Conservation (phyloP, 2,113 vertebrate genomes). For the Oryzias woworae region DNA sequence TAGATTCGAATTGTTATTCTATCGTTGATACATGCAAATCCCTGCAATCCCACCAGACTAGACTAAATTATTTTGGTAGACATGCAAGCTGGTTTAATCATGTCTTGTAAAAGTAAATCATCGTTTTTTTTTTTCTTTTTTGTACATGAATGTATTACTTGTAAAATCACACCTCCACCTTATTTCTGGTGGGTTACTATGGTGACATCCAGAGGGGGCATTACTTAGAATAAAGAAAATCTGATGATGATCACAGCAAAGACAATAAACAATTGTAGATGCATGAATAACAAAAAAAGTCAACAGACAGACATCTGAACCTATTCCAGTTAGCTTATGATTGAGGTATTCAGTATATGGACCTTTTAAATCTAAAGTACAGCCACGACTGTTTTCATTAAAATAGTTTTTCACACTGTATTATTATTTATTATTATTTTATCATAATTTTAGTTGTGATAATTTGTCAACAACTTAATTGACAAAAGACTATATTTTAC, state of each 20-base stretch:
- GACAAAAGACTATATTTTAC: not conserved
- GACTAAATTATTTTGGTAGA: conserved; percentile 55
- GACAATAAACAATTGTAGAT: conserved; percentile 31
- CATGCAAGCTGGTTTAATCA: conserved; percentile 47
- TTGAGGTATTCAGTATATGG: too few relatives aligned
- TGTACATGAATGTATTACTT: conserved; percentile 35
- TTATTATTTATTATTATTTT: too few relatives aligned
- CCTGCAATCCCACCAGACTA: conserved; percentile 46
- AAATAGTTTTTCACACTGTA: too few relatives aligned
- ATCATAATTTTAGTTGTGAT: too few relatives aligned
- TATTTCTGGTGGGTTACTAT: conserved; percentile 51
- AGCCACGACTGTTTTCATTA: too few relatives aligned
- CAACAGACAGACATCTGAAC: not conserved
- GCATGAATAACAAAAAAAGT: conserved; percentile 35
- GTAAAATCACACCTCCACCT: conserved; percentile 40
- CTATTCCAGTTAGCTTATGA: not conserved
- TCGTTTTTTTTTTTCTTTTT: conserved; percentile 28
- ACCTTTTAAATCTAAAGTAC: too few relatives aligned
- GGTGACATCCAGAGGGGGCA: conserved; percentile 44
- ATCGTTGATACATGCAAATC: conserved; percentile 56
- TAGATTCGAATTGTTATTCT: conserved; percentile 53
- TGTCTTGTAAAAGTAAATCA: conserved; percentile 31
- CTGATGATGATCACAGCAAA: conserved; percentile 31
- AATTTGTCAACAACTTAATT: not conserved
- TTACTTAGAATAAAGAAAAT: conserved; percentile 47